These are phyloP conservation scores for Lepus europaeus DNA, from an alignment of 2,113 vertebrate species.

Conservation along the genomic window DNA sequence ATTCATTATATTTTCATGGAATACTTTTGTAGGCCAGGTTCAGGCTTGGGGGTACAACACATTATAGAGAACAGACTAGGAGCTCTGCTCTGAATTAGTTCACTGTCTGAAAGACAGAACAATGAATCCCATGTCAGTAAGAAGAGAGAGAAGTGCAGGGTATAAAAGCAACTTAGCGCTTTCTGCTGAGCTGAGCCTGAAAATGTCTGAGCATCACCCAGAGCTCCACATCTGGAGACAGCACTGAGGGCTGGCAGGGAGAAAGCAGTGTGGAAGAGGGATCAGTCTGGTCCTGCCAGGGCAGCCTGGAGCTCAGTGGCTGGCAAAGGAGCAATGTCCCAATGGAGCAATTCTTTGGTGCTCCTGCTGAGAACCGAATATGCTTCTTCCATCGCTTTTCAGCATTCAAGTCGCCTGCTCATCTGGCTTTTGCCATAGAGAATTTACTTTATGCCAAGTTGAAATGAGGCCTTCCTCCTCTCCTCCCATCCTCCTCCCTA, in stretches of 20 bases:
- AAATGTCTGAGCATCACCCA: rapidly evolving
- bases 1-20: neutral
- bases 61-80: neutral
- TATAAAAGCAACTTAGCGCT: neutral
- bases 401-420: slow-evolving; percentile 21
- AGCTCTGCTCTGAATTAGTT: neutral
- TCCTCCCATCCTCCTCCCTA: neutral
- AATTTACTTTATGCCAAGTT: neutral
- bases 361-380: slow-evolving; percentile 10
- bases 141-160: neutral
- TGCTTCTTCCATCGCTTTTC: neutral
- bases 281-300: neutral
- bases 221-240: neutral
- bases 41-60: neutral
- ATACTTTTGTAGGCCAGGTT: neutral
- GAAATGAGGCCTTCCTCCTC: neutral
- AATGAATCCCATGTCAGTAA: neutral
- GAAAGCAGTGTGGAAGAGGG: rapidly evolving
- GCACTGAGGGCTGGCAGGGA: neutral
- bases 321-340: neutral
- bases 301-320: neutral
- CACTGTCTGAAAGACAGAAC: neutral
- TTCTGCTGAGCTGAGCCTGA: neutral
- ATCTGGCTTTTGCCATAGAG: slow-evolving; percentile 49
- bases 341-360: neutral